Evolutionary conservation across 2,888 invertebrate species (phyloP).

Genomic region (Clusia tigrina): DNA sequence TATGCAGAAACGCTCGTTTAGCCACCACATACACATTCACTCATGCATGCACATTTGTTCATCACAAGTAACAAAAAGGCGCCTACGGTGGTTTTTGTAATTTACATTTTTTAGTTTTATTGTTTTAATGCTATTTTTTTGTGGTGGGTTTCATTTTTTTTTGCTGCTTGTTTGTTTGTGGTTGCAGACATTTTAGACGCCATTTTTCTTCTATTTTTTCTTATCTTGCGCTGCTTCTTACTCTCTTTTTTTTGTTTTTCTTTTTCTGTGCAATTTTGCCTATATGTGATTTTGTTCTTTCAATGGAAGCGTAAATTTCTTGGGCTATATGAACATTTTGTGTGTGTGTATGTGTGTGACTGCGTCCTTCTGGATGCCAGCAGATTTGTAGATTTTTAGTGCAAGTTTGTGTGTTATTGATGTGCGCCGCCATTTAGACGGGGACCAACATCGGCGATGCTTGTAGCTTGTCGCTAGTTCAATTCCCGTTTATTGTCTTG

Average conservation of each 20-base stretch:
- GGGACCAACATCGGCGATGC: background rate
- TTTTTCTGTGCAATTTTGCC: background rate
- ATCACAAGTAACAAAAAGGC: background rate
- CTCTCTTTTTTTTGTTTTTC: background rate
- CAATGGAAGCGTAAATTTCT: too few species aligned
- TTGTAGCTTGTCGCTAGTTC: background rate
- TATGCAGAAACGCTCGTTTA: too few species aligned
- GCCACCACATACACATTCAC: too few species aligned
- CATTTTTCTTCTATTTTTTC: background rate
- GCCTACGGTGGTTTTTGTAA: constrained; percentile 14
- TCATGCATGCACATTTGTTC: background rate
- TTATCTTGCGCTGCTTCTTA: background rate
- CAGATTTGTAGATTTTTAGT: constrained; percentile 5
- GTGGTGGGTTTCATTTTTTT: background rate
- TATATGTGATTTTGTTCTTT: background rate
- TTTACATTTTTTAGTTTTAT: constrained; percentile 8
- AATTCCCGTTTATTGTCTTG: background rate
- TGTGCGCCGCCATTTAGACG: constrained; percentile 23
- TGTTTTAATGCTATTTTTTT: constrained; percentile 3
- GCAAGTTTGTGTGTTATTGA: constrained; percentile 24
- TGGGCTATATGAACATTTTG: background rate
- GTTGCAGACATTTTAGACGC: constrained; percentile 1
- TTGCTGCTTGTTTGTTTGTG: background rate
- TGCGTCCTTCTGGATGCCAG: constrained; percentile 12
- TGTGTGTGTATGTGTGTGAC: constrained; percentile 3